A percentile compares a stretch with the other conserved stretches of the same genome.
Conservation (phyloP, 2,113 vertebrate genomes). For the Pelusios castaneus region DNA sequence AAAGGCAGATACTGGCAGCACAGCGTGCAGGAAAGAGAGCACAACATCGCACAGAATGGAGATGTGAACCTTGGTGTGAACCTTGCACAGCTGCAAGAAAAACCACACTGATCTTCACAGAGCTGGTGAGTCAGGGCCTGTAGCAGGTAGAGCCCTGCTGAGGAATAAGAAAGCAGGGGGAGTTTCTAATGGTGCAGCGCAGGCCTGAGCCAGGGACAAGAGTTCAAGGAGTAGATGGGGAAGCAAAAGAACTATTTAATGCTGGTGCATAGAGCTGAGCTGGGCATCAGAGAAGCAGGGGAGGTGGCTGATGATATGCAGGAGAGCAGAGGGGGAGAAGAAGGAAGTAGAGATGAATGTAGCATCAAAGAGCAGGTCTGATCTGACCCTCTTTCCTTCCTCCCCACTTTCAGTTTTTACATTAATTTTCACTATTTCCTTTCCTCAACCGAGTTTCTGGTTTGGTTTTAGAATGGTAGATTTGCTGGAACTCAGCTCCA, state of each 20-base stretch:
- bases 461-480: neutral
- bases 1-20: neutral
- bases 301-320: neutral
- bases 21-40: neutral
- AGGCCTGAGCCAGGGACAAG: neutral
- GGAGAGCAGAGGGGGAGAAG: neutral
- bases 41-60: neutral
- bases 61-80: neutral
- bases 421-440: neutral
- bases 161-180: neutral
- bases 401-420: neutral
- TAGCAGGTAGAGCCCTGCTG: neutral
- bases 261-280: neutral
- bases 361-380: neutral
- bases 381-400: neutral
- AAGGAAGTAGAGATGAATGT: neutral
- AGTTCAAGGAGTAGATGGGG: neutral
- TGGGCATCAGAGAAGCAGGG: neutral
- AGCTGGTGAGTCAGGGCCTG: neutral
- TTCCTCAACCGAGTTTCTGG: neutral
- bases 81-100: neutral
- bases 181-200: neutral
- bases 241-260: neutral
- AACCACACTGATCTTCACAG: neutral
- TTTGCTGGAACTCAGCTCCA: neutral